Evolutionary conservation across 1,140 invertebrate species (phyloP).

Genomic region (Ganaspis sp.): DNA sequence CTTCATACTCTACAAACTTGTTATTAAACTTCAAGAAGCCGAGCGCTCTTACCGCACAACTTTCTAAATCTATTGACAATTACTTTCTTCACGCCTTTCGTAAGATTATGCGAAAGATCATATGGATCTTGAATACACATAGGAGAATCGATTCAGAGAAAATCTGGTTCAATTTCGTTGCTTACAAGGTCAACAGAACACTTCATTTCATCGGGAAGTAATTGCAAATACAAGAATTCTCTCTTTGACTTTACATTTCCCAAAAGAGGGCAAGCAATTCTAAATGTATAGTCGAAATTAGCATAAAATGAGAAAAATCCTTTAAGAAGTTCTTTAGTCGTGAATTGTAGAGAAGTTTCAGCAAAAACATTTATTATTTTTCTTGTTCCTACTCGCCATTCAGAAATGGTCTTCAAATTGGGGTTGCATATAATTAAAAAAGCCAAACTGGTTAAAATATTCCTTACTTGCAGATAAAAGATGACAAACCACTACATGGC

Average conservation of each 20-base stretch:
- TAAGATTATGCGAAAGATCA: constrained; percentile 74
- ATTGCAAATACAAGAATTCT: constrained; percentile 41
- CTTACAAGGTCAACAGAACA: constrained; percentile 24
- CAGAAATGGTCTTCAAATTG: background rate
- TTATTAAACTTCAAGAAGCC: too few species aligned
- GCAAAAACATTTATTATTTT: background rate
- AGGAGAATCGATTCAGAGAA: constrained; percentile 61
- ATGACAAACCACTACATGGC: too few species aligned
- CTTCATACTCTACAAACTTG: too few species aligned
- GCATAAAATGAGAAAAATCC: constrained; percentile 76
- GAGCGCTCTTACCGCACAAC: constrained; percentile 53
- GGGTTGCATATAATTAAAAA: too few species aligned
- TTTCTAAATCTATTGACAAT: constrained; percentile 50
- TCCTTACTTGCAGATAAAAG: too few species aligned
- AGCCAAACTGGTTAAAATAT: too few species aligned
- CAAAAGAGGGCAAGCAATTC: constrained; percentile 75
- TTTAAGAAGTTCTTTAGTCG: constrained; percentile 68
- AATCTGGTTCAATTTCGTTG: constrained; percentile 20
- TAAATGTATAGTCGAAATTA: constrained; percentile 71
- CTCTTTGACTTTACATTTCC: constrained; percentile 58
- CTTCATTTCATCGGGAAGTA: constrained; percentile 52
- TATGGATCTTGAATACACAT: constrained; percentile 77
- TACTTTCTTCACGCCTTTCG: constrained; percentile 63
- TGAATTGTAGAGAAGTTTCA: constrained; percentile 4
- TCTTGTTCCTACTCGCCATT: constrained; percentile 12